A percentile compares a stretch with the other conserved stretches of the same genome.
phyloP scores from a whole-genome alignment of 2,797 vertebrate species.

The Sciurus vulgaris region DNA sequence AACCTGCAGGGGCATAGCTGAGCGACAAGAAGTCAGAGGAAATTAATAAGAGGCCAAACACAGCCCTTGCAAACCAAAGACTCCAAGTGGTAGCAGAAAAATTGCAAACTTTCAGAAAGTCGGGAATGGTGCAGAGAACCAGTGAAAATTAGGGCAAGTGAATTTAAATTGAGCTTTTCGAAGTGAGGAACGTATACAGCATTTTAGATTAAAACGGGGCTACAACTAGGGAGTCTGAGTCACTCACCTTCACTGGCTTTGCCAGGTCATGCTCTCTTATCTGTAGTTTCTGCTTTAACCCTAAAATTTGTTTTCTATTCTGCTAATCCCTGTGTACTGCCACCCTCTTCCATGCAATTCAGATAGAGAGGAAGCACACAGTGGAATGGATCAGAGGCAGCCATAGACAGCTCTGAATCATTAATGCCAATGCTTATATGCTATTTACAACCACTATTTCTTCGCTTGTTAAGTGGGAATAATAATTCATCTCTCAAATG shows the following conservation, averaged over 20 bases:
- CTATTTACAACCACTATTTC: background rate
- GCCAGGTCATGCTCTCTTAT: background rate
- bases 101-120: slow-evolving; percentile 43
- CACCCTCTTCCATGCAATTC: background rate
- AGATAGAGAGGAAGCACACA: background rate
- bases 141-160: slow-evolving; percentile 53
- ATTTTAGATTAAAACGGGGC: slow-evolving; percentile 25
- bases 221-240: background rate
- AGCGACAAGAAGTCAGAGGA: slow-evolving; percentile 71
- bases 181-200: background rate
- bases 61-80: slow-evolving; percentile 50
- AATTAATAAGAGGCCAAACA: slow-evolving; percentile 67
- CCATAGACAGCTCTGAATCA: background rate
- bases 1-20: slow-evolving; percentile 15
- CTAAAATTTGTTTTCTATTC: background rate
- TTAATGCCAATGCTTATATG: background rate
- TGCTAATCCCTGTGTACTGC: background rate
- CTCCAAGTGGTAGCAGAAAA: slow-evolving; percentile 52
- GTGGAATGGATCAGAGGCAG: background rate
- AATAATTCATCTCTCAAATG: slow-evolving; percentile 16
- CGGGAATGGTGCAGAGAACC: slow-evolving; percentile 2
- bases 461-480: background rate
- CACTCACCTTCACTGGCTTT: background rate
- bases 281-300: background rate
- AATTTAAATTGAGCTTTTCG: slow-evolving; percentile 36